These are phyloP conservation scores for Vanacampus margaritifer DNA, from an alignment of 2,113 vertebrate species.

Conservation along the genomic window DNA sequence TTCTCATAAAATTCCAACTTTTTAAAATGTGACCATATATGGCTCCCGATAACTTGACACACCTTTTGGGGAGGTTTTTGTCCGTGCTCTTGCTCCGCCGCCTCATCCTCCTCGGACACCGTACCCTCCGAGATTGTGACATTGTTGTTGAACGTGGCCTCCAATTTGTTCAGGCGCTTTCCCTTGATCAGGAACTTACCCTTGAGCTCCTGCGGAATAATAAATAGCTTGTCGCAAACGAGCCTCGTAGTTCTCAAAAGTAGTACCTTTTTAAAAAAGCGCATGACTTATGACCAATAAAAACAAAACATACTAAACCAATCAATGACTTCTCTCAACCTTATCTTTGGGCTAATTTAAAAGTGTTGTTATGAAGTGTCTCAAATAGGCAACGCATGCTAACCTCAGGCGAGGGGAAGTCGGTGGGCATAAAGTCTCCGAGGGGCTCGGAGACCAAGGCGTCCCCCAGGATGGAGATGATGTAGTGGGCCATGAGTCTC, in stretches of 20 bases:
- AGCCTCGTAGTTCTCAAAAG: background rate
- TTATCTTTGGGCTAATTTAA: no score
- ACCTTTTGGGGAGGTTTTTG: constrained; percentile 67
- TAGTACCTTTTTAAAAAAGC: no score
- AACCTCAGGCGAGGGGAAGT: constrained; percentile 91
- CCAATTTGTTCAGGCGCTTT: constrained; percentile 84
- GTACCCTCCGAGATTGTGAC: constrained; percentile 71
- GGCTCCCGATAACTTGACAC: constrained; percentile 8
- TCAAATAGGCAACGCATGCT: background rate
- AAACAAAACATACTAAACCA: no score
- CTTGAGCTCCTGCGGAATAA: constrained; percentile 81
- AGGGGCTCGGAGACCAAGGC: constrained; percentile 79
- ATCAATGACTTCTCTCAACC: no score
- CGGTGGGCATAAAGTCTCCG: constrained; percentile 64
- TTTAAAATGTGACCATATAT: background rate
- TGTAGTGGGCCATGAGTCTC: constrained; percentile 81
- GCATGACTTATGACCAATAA: no score
- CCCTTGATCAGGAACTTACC: constrained; percentile 89
- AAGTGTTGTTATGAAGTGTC: background rate
- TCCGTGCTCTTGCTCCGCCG: constrained; percentile 78
- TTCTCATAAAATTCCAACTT: no score
- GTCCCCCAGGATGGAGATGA: constrained; percentile 80
- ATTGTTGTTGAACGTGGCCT: constrained; percentile 64
- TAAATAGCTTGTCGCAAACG: background rate
- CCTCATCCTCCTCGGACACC: constrained; percentile 94